Base-by-base conservation (phyloP, 2,113 vertebrate species). In the Bos javanicus region DNA sequence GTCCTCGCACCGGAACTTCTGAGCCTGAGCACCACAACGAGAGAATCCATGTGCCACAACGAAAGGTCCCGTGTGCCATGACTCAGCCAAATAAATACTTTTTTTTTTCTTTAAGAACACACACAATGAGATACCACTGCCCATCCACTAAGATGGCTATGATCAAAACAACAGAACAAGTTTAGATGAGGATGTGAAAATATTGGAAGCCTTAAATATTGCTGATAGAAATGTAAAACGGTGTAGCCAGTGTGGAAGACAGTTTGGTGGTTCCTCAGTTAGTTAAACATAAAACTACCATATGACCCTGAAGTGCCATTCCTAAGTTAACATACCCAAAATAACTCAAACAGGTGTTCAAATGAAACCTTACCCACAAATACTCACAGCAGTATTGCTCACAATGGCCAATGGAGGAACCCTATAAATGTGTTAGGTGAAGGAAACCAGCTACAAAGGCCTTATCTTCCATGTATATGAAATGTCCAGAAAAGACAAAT, bases 41-140 rank as follows among this genome's bases (percentile, higher is more conserved):
- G 19, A 71, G n/a, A 71, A 36, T 36, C 64, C n/a, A 0, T 11
- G 64, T 36, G 64, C n/a, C 67, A 39, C 67, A 12, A 39, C 0
- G 0, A 39, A 23, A 39, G n/a, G 5, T 21, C n/a, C 5, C 0
- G 0, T 71, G n/a, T 21, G n/a, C 67, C 67, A 11, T 13, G 67
- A 23, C 19, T 71, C 67, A 39, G n/a, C 19, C n/a, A 23, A 39
- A 71, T 39, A 39, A 3, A 39, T 23, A 21, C 2, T 71, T 62
- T 2, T n/a, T n/a, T n/a, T 71, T 36, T 71, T 39, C 19, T 39
- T 23, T 6, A 39, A 71, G 67, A 71, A 71, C n/a, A 71, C 67
- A 71, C 19, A 39, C 10, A 23, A 6, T 6, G 67, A 23, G n/a
- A 76, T 59, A 57, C 28, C 80, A 74, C 30, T 85, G 46, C 25